Evolutionary conservation across 30 jellyfish, hydroid and myxozoan genomes (phyloP).

Genomic region (Aurelia aurita complex sp. Pacific): DNA sequence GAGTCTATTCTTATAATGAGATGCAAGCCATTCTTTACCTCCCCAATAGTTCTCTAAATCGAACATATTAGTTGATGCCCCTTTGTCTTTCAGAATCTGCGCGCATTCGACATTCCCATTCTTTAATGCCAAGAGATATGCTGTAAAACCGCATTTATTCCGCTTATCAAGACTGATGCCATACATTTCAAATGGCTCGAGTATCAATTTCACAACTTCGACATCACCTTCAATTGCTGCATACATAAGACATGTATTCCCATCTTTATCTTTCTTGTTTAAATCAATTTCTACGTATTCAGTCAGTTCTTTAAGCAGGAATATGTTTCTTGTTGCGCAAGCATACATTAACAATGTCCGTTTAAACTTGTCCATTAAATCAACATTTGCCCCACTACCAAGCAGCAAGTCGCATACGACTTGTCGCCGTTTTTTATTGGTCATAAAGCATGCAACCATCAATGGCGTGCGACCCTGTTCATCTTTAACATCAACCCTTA

Average conservation of each 20-base stretch:
- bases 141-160: constrained; percentile 51
- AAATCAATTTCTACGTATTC: constrained; percentile 27
- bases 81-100: constrained; percentile 29
- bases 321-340: constrained; percentile 58
- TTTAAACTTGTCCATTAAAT: constrained; percentile 17
- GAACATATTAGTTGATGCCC: constrained; percentile 38
- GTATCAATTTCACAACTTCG: background rate
- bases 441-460: constrained; percentile 64
- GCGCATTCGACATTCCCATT: constrained; percentile 63
- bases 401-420: constrained; percentile 46
- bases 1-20: constrained; percentile 27
- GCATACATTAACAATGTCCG: constrained; percentile 52
- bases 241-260: constrained; percentile 64
- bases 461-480: constrained; percentile 56
- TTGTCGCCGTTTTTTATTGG: constrained; percentile 29
- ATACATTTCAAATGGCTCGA: constrained; percentile 14
- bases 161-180: constrained; percentile 44
- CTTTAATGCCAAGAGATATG: constrained; percentile 52
- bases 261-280: constrained; percentile 35
- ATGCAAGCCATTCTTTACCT: constrained; percentile 40
- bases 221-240: constrained; percentile 66
- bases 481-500: no score
- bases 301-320: constrained; percentile 19
- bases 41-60: constrained; percentile 46
- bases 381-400: constrained; percentile 35